Evolutionary conservation across 2,797 vertebrate genomes (phyloP), one percentile per base, ranked within the genome.

Genomic region (Alosa sapidissima): DNA sequence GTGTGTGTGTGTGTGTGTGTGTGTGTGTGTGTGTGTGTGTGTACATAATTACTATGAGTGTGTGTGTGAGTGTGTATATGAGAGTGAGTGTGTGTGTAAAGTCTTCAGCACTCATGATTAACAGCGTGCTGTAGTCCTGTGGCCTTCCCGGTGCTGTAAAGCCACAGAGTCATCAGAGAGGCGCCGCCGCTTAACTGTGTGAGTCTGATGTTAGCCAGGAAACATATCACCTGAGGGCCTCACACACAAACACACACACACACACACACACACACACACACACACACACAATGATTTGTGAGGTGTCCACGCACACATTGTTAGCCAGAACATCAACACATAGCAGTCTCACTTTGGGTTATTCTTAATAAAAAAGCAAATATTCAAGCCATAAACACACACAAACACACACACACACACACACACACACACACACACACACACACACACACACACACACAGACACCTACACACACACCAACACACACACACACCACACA

Each of bases 261-360:
- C 19, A 86, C 52, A 85, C 84, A 85, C 82, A 51, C 68, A 58
- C 88, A 87, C 28, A 85, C 84, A 87, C 14, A 45, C n/a, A 84
- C 58, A 24, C 19, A 81, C 16, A 65, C 36, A 62, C 28, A 75
- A 45, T 58, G 54, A 58, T 58, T 58, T 58, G 55, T 21, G 5
- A 21, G 55, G 19, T n/a, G 55, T n/a, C 68, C 83, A 60, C 72
- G 87, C 81, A 88, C 86, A 84, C 83, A 81, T 41, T 11, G 28
- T 72, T 36, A 41, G 9, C 2, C 11, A 72, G 65, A 41, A 72
- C 28, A 75, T 75, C 13, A 75, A 75, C 33, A 41, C 33, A 33
- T 68, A 41, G 14, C 13, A 75, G 33, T 75, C 68, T 75, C 10
- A 41, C 68, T 41, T 75, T 28, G 13, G 5, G 14, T 4, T 36